These are phyloP conservation scores for Nebria brevicollis DNA, from an alignment of 2,888 invertebrate genomes.

Conservation along the genomic window DNA sequence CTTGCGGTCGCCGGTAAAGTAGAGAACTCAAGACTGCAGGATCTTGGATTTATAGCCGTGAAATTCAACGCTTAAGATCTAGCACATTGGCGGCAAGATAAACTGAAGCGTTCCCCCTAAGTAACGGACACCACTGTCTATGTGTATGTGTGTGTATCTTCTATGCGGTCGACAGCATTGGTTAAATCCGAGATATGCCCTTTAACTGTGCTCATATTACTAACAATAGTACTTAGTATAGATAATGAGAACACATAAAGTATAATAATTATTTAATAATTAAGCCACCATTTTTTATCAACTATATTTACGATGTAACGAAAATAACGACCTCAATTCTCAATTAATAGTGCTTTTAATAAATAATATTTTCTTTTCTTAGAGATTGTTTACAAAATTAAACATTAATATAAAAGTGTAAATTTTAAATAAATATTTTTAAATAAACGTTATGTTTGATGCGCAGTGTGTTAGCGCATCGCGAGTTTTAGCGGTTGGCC, in stretches of 20 bases:
- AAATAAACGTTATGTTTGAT: neutral
- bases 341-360: no score
- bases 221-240: neutral
- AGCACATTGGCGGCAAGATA: conserved; percentile 45
- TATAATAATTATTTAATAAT: conserved; percentile 9
- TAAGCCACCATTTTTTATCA: neutral
- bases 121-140: neutral
- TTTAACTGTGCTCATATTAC: neutral
- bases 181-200: neutral
- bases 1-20: neutral
- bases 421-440: neutral
- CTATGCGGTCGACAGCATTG: neutral
- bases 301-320: neutral
- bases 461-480: neutral
- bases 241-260: conserved; percentile 2
- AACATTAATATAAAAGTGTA: neutral
- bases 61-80: conserved; percentile 57
- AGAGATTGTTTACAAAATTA: neutral
- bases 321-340: neutral
- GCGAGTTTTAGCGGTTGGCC: conserved; percentile 26
- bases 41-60: conserved; percentile 50
- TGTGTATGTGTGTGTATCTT: neutral
- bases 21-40: conserved; percentile 51
- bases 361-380: no score
- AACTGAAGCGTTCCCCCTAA: conserved; percentile 15